Base-by-base conservation (phyloP, 92 coral and sea anemone genomes). In the Bergia puertoricense region DNA sequence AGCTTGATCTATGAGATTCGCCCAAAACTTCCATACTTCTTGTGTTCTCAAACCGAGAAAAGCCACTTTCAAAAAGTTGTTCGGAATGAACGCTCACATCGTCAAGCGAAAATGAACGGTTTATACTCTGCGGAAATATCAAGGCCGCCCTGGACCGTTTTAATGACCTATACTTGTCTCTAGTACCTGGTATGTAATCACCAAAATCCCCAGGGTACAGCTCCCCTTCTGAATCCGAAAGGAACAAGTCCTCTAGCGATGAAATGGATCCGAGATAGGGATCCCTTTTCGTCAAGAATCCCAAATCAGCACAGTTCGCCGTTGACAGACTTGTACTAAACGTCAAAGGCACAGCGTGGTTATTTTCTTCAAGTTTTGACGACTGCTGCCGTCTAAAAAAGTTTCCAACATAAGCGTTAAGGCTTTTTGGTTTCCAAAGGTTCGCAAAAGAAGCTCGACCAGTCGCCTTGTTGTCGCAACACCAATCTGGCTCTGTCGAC, bases 141-240 rank as follows among this genome's bases (percentile, higher is more conserved):
- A 84, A 30, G 45, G 87, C 87, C 15, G 87, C 87, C 48, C 87
- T 71, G 8, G 87, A 84, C 13, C 87, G 87, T 48, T 84, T 84
- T 84, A 84, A 84, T 46, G 87, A 84, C 79, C 79, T 71, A 46
- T 84, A 84, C 36, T 84, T 84, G 75, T 69, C 66, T 72, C 66
- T 84, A 7, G 79, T 71, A 22, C 62, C 79, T 30, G 67, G 37
- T 37, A 45, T 84, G n/a, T 40, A 44, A 69, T 84, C 23, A 46
- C 36, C 14, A 6, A 84, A 84, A 14, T 84, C 87, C 87, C 87
- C 37, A 6, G 87, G 75, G 87, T 84, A 84, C 48, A 45, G n/a
- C 23, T 68, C 79, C 14, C 71, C 68, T 46, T 43, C 76, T 79
- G 82, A 79, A 71, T 6, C 30, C 16, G 73, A n/a, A 65, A 65